Evolutionary conservation across 2,113 vertebrate genomes (phyloP).

Genomic region (Trichechus manatus): DNA sequence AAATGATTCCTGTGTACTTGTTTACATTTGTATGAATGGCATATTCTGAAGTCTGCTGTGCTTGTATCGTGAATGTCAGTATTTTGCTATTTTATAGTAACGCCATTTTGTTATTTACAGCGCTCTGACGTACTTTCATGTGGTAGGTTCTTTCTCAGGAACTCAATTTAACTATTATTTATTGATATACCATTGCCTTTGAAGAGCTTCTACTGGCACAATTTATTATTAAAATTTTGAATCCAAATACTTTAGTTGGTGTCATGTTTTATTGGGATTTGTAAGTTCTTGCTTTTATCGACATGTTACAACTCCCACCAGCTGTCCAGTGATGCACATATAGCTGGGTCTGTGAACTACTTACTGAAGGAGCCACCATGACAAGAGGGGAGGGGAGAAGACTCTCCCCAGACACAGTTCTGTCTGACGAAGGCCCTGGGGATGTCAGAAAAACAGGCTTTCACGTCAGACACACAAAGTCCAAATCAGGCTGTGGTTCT

Average conservation of each 20-base stretch:
- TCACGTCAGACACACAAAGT: neutral
- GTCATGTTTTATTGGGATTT: neutral
- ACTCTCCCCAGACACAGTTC: neutral
- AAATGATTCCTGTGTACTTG: conserved; percentile 89
- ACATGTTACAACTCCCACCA: rapidly evolving
- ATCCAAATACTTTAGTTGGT: conserved; percentile 23
- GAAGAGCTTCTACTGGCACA: conserved; percentile 92
- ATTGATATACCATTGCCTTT: conserved; percentile 93
- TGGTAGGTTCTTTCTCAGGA: conserved; percentile 93
- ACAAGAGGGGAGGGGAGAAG: neutral
- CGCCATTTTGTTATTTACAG: conserved; percentile 89
- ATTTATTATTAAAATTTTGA: conserved; percentile 89
- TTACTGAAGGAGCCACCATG: neutral
- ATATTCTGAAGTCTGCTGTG: conserved; percentile 92
- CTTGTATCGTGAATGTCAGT: conserved; percentile 95
- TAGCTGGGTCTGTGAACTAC: neutral
- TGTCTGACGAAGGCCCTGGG: neutral
- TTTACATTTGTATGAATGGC: conserved; percentile 96
- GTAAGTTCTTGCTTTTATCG: neutral
- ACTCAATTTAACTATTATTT: conserved; percentile 93
- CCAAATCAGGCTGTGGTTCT: neutral
- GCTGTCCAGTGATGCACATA: neutral
- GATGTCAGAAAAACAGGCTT: neutral
- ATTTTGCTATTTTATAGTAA: conserved; percentile 89
- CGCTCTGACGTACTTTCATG: conserved; percentile 88